These are phyloP conservation scores for Oncorhynchus mykiss DNA, from an alignment of 2,113 vertebrate species.

Conservation along the genomic window DNA sequence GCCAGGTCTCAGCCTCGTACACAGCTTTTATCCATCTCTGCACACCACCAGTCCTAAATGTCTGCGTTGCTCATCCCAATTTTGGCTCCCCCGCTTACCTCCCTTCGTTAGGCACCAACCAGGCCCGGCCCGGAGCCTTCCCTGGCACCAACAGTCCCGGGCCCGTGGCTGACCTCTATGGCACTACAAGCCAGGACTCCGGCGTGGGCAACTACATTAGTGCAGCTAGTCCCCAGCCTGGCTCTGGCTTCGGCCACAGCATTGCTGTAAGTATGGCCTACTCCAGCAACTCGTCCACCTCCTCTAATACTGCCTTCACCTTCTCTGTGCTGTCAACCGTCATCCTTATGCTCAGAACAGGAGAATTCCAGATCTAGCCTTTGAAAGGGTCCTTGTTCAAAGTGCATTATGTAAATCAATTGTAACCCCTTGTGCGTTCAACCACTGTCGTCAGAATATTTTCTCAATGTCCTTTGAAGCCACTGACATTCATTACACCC, in stretches of 20 bases:
- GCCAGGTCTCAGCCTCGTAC: conserved; percentile 81
- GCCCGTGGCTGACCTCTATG: conserved; percentile 94
- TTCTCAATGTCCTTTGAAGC: conserved; percentile 28
- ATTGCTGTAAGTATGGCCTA: conserved; percentile 93
- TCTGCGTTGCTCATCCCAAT: conserved; percentile 88
- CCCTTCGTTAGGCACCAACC: conserved; percentile 93
- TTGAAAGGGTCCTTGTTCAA: conserved; percentile 29
- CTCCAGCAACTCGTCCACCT: conserved; percentile 84
- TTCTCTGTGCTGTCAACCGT: not conserved
- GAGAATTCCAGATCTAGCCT: conserved; percentile 10
- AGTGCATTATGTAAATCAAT: conserved; percentile 48
- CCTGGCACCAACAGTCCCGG: conserved; percentile 97
- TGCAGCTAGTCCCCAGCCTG: conserved; percentile 96
- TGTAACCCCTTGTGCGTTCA: conserved; percentile 27
- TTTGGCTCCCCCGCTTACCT: conserved; percentile 87
- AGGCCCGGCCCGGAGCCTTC: conserved; percentile 92
- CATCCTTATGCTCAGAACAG: not conserved
- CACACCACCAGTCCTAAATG: conserved; percentile 80
- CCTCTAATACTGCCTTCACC: conserved; percentile 46
- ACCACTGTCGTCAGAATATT: conserved; percentile 17
- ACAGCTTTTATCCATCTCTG: conserved; percentile 82
- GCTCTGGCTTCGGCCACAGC: conserved; percentile 93
- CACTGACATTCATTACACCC: conserved; percentile 37
- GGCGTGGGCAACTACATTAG: conserved; percentile 99
- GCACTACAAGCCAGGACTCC: conserved; percentile 95